These are phyloP conservation scores for Arctopsyche grandis DNA, from an alignment of 1,140 invertebrate species.

Conservation along the genomic window DNA sequence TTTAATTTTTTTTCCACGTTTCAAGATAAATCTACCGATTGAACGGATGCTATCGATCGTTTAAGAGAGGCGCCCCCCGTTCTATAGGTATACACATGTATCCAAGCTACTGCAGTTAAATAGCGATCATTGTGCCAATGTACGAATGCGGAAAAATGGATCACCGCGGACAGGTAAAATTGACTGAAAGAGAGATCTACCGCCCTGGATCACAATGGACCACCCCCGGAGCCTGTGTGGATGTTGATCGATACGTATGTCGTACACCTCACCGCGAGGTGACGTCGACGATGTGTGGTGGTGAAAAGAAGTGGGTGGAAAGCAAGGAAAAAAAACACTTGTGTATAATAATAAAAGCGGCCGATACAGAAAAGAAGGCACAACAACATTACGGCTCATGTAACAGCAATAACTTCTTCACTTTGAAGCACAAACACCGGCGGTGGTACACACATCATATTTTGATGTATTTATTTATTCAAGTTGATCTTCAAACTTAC, in stretches of 20 bases:
- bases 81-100: neutral
- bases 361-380: conserved; percentile 7
- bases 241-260: conserved; percentile 22
- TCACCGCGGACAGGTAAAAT: conserved; percentile 33
- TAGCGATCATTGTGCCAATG: neutral
- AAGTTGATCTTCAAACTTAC: too few species aligned
- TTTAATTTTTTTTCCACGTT: too few species aligned
- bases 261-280: neutral
- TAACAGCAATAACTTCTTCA: conserved; percentile 36
- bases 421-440: neutral
- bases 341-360: conserved; percentile 11
- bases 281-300: neutral
- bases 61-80: neutral
- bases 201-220: conserved; percentile 32
- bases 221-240: conserved; percentile 15
- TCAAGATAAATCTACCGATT: too few species aligned
- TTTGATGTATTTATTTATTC: too few species aligned
- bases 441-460: neutral
- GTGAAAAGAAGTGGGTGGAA: neutral
- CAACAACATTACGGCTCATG: conserved; percentile 41
- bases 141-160: conserved; percentile 28
- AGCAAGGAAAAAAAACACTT: conserved; percentile 1
- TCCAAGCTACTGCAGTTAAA: neutral
- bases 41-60: neutral
- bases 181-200: conserved; percentile 21